phyloP scores from a whole-genome alignment of 2,113 vertebrate species.

The Corythoichthys haematopterus region DNA sequence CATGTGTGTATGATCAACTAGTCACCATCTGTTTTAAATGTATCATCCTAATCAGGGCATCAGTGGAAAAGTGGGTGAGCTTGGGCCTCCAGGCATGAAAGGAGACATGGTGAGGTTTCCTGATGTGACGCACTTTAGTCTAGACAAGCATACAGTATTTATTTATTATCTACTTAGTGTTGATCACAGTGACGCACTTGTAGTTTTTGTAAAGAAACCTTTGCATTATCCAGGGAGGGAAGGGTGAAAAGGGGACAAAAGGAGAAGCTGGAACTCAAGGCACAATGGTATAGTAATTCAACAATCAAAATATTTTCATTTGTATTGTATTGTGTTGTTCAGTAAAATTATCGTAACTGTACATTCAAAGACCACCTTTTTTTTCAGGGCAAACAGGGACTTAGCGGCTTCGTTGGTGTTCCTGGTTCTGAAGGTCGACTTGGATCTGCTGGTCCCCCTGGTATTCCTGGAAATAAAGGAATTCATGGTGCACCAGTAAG shows the following conservation, averaged over 20 bases:
- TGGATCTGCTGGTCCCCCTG: slow-evolving; percentile 57
- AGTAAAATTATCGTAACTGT: no score
- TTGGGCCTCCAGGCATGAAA: slow-evolving; percentile 47
- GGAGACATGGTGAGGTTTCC: slow-evolving; percentile 46
- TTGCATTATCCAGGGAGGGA: slow-evolving; percentile 48
- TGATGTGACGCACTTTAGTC: slow-evolving; percentile 5
- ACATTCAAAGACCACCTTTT: background rate
- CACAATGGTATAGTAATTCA: slow-evolving; percentile 37
- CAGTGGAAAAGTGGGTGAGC: slow-evolving; percentile 47
- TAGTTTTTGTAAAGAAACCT: background rate
- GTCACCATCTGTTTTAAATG: slow-evolving; percentile 9
- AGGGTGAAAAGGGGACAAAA: slow-evolving; percentile 51
- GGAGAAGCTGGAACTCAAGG: slow-evolving; percentile 55
- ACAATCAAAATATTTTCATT: background rate
- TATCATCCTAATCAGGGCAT: slow-evolving; percentile 54
- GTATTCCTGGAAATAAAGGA: slow-evolving; percentile 57
- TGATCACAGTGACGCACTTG: slow-evolving; percentile 8
- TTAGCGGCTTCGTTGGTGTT: slow-evolving; percentile 48
- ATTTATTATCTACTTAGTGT: background rate
- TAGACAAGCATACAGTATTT: background rate
- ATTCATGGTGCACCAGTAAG: slow-evolving; percentile 59
- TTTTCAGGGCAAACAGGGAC: slow-evolving; percentile 56
- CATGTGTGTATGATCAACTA: rapidly evolving
- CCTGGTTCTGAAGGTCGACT: slow-evolving; percentile 56
- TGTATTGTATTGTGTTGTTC: background rate